Evolutionary conservation across 2,888 invertebrate genomes (phyloP), one percentile per base, ranked within the genome.

Genomic region (Onthophagus sagittarius): DNA sequence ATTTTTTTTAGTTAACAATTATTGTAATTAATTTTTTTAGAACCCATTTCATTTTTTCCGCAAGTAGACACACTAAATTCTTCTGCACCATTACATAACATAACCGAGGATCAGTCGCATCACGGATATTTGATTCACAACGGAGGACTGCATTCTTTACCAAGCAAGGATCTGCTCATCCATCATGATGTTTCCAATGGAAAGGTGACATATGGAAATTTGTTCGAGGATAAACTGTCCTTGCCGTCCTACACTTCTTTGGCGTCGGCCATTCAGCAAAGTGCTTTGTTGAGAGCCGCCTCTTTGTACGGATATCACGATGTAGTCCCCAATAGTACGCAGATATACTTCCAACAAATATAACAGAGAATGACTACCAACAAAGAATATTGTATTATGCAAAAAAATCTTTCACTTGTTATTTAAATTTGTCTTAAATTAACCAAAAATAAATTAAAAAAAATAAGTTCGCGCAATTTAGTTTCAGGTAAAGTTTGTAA

Each of bases 181-280:
- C 63, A 69, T 15, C 62, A 63, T 7, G 71, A 71, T 14, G 67
- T 62, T 65, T 23, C 71, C 11, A 15, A 13, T 15, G 71, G 67
- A 32, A 73, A 64, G 31, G 71, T 64, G 14, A 32, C 67, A 15
- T 73, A 73, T 69, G 69, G 69, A 31, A 73, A 69, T 53, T 23
- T 71, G 11, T 73, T 71, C 15, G 73, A 74, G 62, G 74, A 76
- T 33, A 77, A 76, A 70, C 53, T 77, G 11, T 32, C 81, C 9
- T 76, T 84, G 72, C 84, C 84, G 7, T 81, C 84, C 6, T 84
- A 83, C 71, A 81, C 81, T 11, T 77, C 82, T 3, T 75, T 84
- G n/a, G 81, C 82, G 31, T 81, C 79, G 9, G 82, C 79, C 74
- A 74, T 82, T 11, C 84, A 83, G 72, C 80, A 81, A 39, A 79